Evolutionary conservation across 2,888 invertebrate genomes (phyloP).

Genomic region (Proisotoma minuta): DNA sequence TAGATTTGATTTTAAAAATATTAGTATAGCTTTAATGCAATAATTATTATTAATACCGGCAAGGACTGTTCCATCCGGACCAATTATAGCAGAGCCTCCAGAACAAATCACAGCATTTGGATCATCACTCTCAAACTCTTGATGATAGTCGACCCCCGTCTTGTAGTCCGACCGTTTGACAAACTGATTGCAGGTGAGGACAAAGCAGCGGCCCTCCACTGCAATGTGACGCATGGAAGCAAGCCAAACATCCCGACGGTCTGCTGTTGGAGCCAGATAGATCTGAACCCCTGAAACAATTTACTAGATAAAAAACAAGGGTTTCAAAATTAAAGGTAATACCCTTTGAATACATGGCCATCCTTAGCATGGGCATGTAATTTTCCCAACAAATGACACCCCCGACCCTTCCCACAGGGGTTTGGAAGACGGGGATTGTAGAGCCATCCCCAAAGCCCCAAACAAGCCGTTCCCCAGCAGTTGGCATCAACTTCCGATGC

Average conservation of each 20-base stretch:
- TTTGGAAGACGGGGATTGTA: constrained; percentile 26
- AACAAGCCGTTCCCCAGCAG: constrained; percentile 28
- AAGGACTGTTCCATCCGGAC: constrained; percentile 30
- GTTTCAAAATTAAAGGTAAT: no score
- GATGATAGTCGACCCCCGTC: constrained; percentile 15
- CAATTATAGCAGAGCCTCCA: constrained; percentile 34
- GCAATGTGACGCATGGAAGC: constrained; percentile 38
- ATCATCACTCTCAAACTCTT: constrained; percentile 18
- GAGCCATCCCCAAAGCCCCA: constrained; percentile 39
- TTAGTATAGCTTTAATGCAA: no score
- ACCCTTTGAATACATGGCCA: constrained; percentile 36
- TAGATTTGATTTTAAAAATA: no score
- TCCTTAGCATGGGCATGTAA: constrained; percentile 33
- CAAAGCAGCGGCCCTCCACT: constrained; percentile 37
- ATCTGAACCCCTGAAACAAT: constrained; percentile 33
- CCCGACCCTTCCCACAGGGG: constrained; percentile 30
- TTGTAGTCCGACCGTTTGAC: constrained; percentile 29
- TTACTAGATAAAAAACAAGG: no score
- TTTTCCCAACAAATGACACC: constrained; percentile 40
- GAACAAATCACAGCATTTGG: constrained; percentile 22
- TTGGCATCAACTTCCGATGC: constrained; percentile 35
- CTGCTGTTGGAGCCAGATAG: constrained; percentile 37
- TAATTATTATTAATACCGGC: no score
- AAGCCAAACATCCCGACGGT: constrained; percentile 29
- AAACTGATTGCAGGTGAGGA: constrained; percentile 37